Conservation (phyloP, 2,797 vertebrate genomes). For the Poecilia gillii region DNA sequence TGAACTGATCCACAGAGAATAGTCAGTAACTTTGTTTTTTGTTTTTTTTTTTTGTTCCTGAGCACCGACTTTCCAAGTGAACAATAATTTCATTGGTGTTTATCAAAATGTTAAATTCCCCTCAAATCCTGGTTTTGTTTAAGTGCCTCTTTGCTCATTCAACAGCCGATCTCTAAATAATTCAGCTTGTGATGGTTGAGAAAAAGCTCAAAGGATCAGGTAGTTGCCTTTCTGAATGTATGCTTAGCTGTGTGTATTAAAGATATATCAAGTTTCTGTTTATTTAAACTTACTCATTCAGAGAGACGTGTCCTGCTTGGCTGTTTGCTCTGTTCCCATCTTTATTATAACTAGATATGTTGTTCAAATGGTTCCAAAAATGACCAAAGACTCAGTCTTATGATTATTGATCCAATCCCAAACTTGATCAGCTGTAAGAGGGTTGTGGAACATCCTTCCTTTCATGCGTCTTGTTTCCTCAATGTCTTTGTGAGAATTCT, state of each 20-base stretch:
- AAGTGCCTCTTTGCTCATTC: slow-evolving; percentile 61
- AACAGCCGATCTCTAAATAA: slow-evolving; percentile 77
- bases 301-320: slow-evolving; percentile 12
- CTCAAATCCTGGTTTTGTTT: slow-evolving; percentile 51
- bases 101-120: slow-evolving; percentile 34
- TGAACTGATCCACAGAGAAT: slow-evolving; percentile 54
- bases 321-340: background rate
- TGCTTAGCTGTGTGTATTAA: slow-evolving; percentile 50
- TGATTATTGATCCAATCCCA: background rate
- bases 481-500: background rate
- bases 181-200: slow-evolving; percentile 67
- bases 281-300: slow-evolving; percentile 64
- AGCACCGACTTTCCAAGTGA: slow-evolving; percentile 29
- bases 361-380: background rate
- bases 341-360: background rate
- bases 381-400: background rate
- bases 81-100: background rate
- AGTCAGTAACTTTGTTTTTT: slow-evolving; percentile 44
- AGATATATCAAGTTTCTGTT: slow-evolving; percentile 64
- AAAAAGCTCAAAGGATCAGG: slow-evolving; percentile 24
- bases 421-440: background rate
- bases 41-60: background rate
- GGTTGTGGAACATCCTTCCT: background rate
- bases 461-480: background rate
- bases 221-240: slow-evolving; percentile 23